These are phyloP conservation scores for Drosophila aldrichi DNA, from an alignment of 2,888 invertebrate genomes.

Conservation along the genomic window DNA sequence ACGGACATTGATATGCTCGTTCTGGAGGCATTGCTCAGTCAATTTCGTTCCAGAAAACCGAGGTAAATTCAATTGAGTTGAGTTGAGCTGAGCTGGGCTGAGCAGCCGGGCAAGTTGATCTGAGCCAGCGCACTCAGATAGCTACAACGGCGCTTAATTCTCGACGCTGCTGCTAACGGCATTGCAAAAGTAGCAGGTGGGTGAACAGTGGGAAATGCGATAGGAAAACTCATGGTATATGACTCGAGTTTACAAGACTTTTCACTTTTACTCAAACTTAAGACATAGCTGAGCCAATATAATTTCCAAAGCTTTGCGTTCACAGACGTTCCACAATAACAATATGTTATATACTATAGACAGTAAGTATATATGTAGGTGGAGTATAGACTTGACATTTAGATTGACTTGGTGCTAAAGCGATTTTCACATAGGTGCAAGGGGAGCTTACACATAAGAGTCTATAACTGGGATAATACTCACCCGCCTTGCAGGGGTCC, in stretches of 20 bases:
- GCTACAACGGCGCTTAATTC: conserved; percentile 75
- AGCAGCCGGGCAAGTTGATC: conserved; percentile 46
- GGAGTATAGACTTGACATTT: conserved; percentile 12
- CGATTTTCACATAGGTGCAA: too few relatives aligned
- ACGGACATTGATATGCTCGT: conserved; percentile 52
- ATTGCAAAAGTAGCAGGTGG: neutral
- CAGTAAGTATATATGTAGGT: neutral
- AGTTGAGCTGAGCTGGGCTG: conserved; percentile 39
- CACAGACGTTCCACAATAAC: conserved; percentile 7
- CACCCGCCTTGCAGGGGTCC: conserved; percentile 95
- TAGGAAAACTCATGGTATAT: conserved; percentile 19
- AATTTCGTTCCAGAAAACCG: conserved; percentile 63
- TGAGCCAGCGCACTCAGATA: conserved; percentile 24
- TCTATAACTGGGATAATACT: conserved; percentile 82
- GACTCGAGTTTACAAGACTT: conserved; percentile 68
- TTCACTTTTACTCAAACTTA: conserved; percentile 68
- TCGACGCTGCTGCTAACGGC: conserved; percentile 54
- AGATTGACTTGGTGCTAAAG: conserved; percentile 44
- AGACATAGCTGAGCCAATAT: conserved; percentile 49
- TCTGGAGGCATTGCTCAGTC: conserved; percentile 55
- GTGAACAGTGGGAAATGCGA: conserved; percentile 9
- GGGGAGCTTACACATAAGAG: too few relatives aligned
- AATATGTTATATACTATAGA: neutral
- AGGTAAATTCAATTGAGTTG: conserved; percentile 79
- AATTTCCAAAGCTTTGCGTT: conserved; percentile 51